Evolutionary conservation across 1,140 invertebrate genomes (phyloP).

Genomic region (Saxidomus purpurata): DNA sequence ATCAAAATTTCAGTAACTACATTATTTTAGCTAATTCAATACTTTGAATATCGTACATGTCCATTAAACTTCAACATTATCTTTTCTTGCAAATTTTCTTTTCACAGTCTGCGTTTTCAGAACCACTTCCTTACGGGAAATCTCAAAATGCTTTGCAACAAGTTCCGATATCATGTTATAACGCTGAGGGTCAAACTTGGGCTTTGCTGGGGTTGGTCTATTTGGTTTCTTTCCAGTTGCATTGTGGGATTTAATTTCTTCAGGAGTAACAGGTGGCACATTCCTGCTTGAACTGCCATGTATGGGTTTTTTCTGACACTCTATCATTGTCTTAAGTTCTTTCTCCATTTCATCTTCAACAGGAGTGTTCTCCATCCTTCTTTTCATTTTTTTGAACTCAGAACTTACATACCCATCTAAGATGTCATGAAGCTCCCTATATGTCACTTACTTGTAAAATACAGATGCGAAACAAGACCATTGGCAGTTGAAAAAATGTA

Average conservation of each 20-base stretch:
- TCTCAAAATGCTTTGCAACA: constrained; percentile 7
- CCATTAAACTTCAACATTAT: no score
- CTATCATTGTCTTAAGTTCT: constrained; percentile 7
- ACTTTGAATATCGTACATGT: no score
- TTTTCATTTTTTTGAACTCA: constrained; percentile 6
- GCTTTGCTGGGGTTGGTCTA: not conserved
- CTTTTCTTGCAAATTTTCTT: not conserved
- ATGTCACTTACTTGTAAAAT: constrained; percentile 10
- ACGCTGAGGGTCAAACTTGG: constrained; percentile 3
- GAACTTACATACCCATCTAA: constrained; percentile 4
- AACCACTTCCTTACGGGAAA: constrained; percentile 2
- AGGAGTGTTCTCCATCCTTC: not conserved
- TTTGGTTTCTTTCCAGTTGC: constrained; percentile 12
- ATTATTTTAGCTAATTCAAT: no score
- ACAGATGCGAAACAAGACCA: no score
- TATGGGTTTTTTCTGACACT: not conserved
- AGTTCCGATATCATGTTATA: not conserved
- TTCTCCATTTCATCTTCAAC: not conserved
- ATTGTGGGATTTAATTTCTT: constrained; percentile 6
- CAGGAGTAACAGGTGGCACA: not conserved
- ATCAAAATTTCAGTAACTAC: no score
- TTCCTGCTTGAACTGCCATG: constrained; percentile 5
- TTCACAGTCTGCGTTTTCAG: constrained; percentile 1
- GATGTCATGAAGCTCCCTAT: not conserved
- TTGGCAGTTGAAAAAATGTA: no score